These are phyloP conservation scores for Oenanthe melanoleuca DNA, from an alignment of 2,113 vertebrate genomes.

Conservation along the genomic window DNA sequence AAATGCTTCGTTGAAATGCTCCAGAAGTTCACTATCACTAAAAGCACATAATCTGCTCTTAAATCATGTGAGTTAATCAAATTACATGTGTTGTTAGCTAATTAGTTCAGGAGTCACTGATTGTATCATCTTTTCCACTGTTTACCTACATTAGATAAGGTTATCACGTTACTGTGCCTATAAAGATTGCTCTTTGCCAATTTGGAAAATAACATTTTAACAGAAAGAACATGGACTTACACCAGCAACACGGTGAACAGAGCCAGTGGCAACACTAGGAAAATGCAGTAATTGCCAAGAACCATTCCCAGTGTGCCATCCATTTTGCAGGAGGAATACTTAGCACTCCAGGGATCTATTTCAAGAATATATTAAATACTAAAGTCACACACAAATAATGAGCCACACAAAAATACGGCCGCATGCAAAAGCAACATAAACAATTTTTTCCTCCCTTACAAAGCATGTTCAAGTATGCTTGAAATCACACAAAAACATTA, in stretches of 20 bases:
- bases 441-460: background rate
- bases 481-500: background rate
- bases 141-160: conserved; percentile 31
- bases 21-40: conserved; percentile 36
- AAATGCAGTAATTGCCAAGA: background rate
- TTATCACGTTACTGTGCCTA: background rate
- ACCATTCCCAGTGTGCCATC: background rate
- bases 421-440: background rate
- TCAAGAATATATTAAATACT: background rate
- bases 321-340: background rate
- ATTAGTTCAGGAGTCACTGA: conserved; percentile 68
- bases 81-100: conserved; percentile 74
- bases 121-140: conserved; percentile 2
- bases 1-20: conserved; percentile 4
- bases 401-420: background rate
- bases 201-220: background rate
- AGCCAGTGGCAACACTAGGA: background rate
- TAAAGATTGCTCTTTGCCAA: background rate
- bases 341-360: background rate
- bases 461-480: background rate
- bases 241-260: background rate
- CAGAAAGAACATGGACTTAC: background rate
- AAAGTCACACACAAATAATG: conserved; percentile 8
- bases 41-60: conserved; percentile 62
- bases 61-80: conserved; percentile 74